Evolutionary conservation across 1,140 invertebrate genomes (phyloP).

Genomic region (Drosophila repleta): DNA sequence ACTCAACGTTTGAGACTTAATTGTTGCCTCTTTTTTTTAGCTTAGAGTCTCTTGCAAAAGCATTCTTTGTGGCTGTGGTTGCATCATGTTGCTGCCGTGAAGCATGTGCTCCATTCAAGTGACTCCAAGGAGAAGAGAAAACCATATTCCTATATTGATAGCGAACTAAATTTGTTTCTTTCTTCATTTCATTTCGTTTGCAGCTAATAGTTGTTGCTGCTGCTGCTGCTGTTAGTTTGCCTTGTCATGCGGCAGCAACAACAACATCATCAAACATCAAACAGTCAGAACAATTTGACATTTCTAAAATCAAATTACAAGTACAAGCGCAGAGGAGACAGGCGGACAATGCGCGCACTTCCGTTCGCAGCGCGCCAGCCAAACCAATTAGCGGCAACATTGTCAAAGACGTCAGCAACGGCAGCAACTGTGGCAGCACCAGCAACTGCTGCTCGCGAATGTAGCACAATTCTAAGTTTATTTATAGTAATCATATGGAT

Average conservation of each 20-base stretch:
- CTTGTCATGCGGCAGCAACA: constrained; percentile 63
- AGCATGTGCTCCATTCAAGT: constrained; percentile 61
- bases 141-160: constrained; percentile 45
- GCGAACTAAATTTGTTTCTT: constrained; percentile 24
- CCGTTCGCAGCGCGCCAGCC: constrained; percentile 61
- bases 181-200: constrained; percentile 27
- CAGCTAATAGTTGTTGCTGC: constrained; percentile 31
- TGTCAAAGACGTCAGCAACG: constrained; percentile 61
- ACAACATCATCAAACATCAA: constrained; percentile 48
- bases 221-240: constrained; percentile 10
- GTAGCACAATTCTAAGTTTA: constrained; percentile 78
- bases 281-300: constrained; percentile 77
- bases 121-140: constrained; percentile 18
- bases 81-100: constrained; percentile 68
- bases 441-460: constrained; percentile 58
- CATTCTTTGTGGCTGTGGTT: constrained; percentile 69
- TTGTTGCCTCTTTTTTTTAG: constrained; percentile 76
- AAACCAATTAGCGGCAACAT: constrained; percentile 71
- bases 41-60: constrained; percentile 48
- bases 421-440: constrained; percentile 32
- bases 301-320: constrained; percentile 83
- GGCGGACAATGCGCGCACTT: constrained; percentile 62
- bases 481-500: constrained; percentile 79
- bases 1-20: constrained; percentile 80
- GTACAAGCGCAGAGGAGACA: constrained; percentile 80